phyloP scores from a whole-genome alignment of 2,888 invertebrate species.

The Cataglyphis albicans region DNA sequence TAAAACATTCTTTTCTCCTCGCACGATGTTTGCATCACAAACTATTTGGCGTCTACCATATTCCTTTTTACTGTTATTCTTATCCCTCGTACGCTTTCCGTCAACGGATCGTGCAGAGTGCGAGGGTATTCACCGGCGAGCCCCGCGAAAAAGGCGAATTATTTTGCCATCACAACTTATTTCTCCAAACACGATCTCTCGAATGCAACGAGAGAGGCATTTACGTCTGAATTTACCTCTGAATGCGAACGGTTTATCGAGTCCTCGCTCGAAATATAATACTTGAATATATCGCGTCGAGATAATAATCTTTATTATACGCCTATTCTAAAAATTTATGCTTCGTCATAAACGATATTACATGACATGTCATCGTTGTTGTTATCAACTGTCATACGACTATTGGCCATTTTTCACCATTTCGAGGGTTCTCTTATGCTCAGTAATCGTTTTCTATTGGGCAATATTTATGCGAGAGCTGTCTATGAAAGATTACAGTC shows the following conservation, averaged over 20 bases:
- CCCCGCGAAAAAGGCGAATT: conserved; percentile 29
- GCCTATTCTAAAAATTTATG: conserved; percentile 34
- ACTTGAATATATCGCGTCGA: conserved; percentile 20
- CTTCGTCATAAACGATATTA: conserved; percentile 33
- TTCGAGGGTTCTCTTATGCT: background rate
- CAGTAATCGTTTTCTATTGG: background rate
- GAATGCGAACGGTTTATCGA: conserved; percentile 21
- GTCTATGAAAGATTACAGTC: conserved; percentile 25
- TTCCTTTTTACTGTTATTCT: conserved; percentile 66
- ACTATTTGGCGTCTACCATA: conserved; percentile 53
- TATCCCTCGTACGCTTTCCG: conserved; percentile 49
- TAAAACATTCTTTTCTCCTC: conserved; percentile 47
- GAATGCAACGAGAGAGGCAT: conserved; percentile 31
- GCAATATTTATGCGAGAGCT: conserved; percentile 54
- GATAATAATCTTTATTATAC: conserved; percentile 58
- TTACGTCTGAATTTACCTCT: conserved; percentile 24
- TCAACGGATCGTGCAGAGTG: conserved; percentile 45
- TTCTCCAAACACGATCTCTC: conserved; percentile 37
- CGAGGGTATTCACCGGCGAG: conserved; percentile 10
- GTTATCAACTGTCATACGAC: conserved; percentile 55
- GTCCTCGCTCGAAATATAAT: conserved; percentile 15
- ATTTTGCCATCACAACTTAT: conserved; percentile 49
- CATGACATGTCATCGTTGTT: background rate
- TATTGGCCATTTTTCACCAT: conserved; percentile 60
- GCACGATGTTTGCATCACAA: conserved; percentile 59